Conservation (phyloP, 2,797 vertebrate genomes). For the Falco berigora region DNA sequence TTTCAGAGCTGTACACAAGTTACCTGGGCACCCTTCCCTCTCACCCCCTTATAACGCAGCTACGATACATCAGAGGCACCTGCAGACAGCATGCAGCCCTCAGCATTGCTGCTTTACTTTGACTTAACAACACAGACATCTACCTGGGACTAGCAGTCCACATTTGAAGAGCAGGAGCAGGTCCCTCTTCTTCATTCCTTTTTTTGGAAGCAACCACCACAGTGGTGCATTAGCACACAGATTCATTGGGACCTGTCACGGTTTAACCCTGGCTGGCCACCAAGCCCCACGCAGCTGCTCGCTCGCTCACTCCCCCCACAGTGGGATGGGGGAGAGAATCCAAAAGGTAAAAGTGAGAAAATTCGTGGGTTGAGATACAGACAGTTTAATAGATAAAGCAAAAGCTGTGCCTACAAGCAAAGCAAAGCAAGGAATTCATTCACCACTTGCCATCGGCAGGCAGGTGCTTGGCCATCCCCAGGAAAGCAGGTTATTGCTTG, state of each 20-base stretch:
- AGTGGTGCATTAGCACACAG: neutral
- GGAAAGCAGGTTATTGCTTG: too few species aligned
- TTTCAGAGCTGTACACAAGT: neutral
- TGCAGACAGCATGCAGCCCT: accelerated
- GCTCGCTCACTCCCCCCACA: too few species aligned
- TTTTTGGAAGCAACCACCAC: neutral
- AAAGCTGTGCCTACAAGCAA: too few species aligned
- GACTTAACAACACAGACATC: neutral
- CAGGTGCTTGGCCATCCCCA: too few species aligned
- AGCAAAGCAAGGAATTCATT: too few species aligned
- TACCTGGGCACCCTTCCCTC: neutral
- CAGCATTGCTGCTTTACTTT: neutral
- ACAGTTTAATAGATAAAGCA: too few species aligned
- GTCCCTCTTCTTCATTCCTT: neutral
- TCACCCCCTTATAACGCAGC: neutral
- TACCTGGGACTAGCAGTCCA: neutral
- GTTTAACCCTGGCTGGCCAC: too few species aligned
- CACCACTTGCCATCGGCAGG: too few species aligned
- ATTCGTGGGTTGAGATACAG: too few species aligned
- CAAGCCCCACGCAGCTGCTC: too few species aligned
- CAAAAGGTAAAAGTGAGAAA: too few species aligned
- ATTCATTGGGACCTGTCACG: neutral
- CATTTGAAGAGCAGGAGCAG: neutral
- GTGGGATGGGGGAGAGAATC: too few species aligned
- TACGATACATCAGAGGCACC: neutral